phyloP scores from a whole-genome alignment of 2,797 vertebrate genomes.

The Distichodus sexfasciatus region DNA sequence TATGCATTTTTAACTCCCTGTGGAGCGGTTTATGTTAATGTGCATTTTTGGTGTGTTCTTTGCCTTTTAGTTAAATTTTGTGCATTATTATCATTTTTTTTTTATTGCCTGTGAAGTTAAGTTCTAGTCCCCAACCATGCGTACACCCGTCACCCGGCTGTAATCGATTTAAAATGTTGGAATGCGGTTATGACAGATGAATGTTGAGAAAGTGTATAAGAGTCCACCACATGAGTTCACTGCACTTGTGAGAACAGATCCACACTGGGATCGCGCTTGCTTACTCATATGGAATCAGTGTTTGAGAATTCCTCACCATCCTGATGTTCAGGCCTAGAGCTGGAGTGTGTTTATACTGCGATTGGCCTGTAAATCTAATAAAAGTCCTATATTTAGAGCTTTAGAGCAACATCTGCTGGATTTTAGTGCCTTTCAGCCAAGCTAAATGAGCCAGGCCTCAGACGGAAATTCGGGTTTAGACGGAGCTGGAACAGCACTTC shows the following conservation, averaged over 20 bases:
- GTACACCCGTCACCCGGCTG: too few species aligned
- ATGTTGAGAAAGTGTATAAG: neutral
- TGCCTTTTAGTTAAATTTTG: too few species aligned
- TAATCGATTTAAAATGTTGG: too few species aligned
- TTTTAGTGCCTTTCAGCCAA: constrained; percentile 18
- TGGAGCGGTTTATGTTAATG: too few species aligned
- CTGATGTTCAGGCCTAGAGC: constrained; percentile 13
- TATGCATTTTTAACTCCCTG: too few species aligned
- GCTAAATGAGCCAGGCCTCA: constrained; percentile 6
- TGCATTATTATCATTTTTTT: too few species aligned
- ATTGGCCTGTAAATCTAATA: constrained; percentile 40
- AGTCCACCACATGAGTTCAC: too few species aligned
- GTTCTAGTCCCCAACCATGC: too few species aligned
- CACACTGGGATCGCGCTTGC: constrained; percentile 11
- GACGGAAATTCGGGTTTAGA: constrained; percentile 1
- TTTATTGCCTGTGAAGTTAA: too few species aligned
- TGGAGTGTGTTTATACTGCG: constrained; percentile 31
- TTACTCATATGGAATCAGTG: constrained; percentile 33
- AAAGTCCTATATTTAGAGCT: constrained; percentile 40
- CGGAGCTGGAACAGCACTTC: neutral
- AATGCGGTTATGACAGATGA: neutral
- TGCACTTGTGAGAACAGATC: neutral
- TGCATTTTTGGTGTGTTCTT: too few species aligned
- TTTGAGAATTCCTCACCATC: constrained; percentile 18
- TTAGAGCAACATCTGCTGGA: constrained; percentile 19